Evolutionary conservation across 2,797 vertebrate genomes (phyloP).

Genomic region (Microctenopoma steveboyesi): DNA sequence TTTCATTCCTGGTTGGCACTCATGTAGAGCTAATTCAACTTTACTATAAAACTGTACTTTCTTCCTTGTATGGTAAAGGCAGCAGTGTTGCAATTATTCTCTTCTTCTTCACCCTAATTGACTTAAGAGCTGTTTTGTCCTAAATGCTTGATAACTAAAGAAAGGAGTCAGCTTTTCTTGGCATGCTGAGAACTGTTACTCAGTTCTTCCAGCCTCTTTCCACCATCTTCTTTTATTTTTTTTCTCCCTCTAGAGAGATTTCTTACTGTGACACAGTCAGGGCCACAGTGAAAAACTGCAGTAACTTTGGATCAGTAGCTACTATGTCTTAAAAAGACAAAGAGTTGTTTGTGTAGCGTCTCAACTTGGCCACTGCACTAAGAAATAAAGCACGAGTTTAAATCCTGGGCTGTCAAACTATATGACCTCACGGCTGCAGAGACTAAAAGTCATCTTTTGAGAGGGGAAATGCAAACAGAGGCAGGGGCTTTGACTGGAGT

Average conservation of each 20-base stretch:
- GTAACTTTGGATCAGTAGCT: conserved; percentile 57
- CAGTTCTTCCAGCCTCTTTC: conserved; percentile 53
- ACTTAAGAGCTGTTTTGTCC: conserved; percentile 17
- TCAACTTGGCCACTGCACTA: conserved; percentile 25
- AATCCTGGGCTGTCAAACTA: conserved; percentile 50
- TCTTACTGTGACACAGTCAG: conserved; percentile 47
- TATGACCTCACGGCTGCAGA: conserved; percentile 46
- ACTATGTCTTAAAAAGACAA: conserved; percentile 69
- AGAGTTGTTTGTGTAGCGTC: conserved; percentile 67
- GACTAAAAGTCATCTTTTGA: conserved; percentile 49
- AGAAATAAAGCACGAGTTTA: conserved; percentile 39
- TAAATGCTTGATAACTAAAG: conserved; percentile 47
- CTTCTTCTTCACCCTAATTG: background rate
- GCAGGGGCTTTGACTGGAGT: conserved; percentile 42
- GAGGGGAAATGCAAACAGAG: conserved; percentile 58
- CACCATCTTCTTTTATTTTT: conserved; percentile 18
- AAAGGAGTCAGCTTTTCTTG: conserved; percentile 56
- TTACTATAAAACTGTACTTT: background rate
- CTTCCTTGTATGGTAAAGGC: background rate
- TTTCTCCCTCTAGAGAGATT: conserved; percentile 48
- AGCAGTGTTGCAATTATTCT: background rate
- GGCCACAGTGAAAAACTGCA: conserved; percentile 67
- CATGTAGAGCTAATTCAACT: background rate
- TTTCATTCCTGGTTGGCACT: conserved; percentile 19
- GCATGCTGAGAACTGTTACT: conserved; percentile 47